These are phyloP conservation scores for Alauda arvensis DNA, from an alignment of 2,797 vertebrate genomes.

Conservation along the genomic window DNA sequence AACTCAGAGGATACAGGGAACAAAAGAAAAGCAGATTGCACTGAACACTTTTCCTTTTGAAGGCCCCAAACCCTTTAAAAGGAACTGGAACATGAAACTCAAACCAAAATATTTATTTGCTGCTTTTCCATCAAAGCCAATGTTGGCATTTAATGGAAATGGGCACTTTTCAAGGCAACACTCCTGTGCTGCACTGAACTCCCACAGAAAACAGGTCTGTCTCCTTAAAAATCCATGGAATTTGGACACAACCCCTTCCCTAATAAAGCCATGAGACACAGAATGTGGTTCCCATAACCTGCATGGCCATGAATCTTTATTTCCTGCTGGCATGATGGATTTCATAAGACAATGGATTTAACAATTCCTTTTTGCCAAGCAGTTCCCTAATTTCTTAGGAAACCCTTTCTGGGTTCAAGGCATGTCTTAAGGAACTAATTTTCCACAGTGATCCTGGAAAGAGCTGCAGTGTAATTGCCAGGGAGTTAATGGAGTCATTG, in stretches of 20 bases:
- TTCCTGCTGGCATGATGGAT: not conserved
- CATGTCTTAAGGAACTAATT: slow-evolving; percentile 7
- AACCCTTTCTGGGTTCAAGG: not conserved
- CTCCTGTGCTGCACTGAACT: rapidly evolving
- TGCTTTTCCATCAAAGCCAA: not conserved
- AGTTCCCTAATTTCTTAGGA: slow-evolving; percentile 12
- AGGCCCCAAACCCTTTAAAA: not conserved
- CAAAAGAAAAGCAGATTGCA: not conserved
- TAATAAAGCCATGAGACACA: not conserved
- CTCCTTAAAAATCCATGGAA: not conserved
- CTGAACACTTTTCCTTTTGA: not conserved
- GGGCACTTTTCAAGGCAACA: not conserved
- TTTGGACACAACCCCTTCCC: not conserved
- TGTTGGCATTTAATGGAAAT: rapidly evolving
- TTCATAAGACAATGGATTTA: not conserved
- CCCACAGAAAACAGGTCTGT: not conserved
- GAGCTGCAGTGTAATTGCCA: not conserved
- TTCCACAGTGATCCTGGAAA: not conserved
- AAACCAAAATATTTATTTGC: not conserved
- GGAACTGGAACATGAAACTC: not conserved
- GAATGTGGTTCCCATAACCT: not conserved
- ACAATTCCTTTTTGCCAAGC: not conserved
- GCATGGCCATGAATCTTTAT: not conserved
- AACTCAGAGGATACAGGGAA: not conserved
- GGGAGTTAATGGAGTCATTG: slow-evolving; percentile 16